Percentiles rank a stretch among this genome's conserved stretches.
phyloP scores from a whole-genome alignment of 2,113 vertebrate species.

The Fregata magnificens region DNA sequence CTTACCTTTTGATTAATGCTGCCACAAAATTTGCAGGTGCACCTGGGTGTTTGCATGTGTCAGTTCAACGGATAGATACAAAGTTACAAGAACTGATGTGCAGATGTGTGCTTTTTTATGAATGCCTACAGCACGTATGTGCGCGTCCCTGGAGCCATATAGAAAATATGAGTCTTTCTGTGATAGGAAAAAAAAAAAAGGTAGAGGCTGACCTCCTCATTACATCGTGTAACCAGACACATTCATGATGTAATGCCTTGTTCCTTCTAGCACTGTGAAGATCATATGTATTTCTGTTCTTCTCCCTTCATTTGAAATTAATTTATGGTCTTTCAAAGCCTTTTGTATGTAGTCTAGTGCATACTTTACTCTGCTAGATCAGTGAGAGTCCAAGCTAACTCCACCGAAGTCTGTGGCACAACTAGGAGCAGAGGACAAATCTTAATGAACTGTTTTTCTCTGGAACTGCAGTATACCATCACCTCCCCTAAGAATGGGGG shows the following conservation, averaged over 20 bases:
- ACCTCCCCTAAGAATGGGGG: not conserved
- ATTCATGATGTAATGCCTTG: not conserved
- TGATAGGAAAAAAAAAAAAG: not conserved
- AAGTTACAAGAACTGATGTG: not conserved
- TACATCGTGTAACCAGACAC: not conserved
- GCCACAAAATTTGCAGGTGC: not conserved
- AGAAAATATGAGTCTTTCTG: not conserved
- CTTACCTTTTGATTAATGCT: not conserved
- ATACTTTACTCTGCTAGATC: not conserved
- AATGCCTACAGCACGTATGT: rapidly evolving
- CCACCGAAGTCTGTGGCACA: not conserved
- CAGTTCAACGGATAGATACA: not conserved
- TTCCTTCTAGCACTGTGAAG: not conserved
- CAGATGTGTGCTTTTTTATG: not conserved
- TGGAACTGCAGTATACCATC: not conserved
- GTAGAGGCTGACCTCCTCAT: not conserved
- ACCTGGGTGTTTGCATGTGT: not conserved
- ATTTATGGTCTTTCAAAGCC: not conserved
- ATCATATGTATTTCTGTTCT: not conserved
- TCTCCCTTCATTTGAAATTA: not conserved
- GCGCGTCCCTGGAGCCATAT: not conserved
- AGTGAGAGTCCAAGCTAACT: not conserved
- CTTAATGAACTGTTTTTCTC: not conserved
- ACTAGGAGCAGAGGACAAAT: not conserved
- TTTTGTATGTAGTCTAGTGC: not conserved